Evolutionary conservation across 2,888 invertebrate genomes (phyloP).

Genomic region (Periphyllus acericola): DNA sequence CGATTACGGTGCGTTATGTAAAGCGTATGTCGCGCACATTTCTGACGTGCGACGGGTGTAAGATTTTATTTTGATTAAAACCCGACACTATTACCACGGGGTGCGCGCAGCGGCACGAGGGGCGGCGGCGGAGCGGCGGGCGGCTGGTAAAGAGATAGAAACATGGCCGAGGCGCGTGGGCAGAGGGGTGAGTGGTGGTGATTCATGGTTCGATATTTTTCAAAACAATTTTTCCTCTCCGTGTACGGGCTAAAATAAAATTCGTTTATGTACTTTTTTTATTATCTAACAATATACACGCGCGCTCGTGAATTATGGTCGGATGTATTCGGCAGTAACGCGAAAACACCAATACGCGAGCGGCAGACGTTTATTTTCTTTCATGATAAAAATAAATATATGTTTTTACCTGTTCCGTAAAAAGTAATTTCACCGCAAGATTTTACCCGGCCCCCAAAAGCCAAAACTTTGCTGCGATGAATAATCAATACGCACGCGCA

Average conservation of each 20-base stretch:
- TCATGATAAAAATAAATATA: constrained; percentile 47
- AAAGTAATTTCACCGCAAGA: constrained; percentile 41
- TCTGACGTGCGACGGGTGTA: neutral
- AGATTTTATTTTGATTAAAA: constrained; percentile 40
- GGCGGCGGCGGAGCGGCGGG: too few species aligned
- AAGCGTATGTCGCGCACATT: neutral
- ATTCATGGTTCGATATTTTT: constrained; percentile 30
- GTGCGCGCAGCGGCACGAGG: too few species aligned
- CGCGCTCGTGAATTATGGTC: constrained; percentile 44
- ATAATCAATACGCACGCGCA: constrained; percentile 35
- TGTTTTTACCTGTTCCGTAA: constrained; percentile 41
- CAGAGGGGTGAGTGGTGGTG: neutral
- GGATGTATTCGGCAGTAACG: constrained; percentile 41
- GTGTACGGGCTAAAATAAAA: constrained; percentile 27
- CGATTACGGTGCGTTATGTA: neutral
- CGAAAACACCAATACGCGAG: constrained; percentile 23
- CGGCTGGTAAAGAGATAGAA: too few species aligned
- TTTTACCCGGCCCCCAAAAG: constrained; percentile 33
- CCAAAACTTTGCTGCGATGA: neutral
- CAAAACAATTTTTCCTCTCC: neutral
- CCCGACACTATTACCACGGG: neutral
- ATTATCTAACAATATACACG: constrained; percentile 46
- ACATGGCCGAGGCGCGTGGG: neutral
- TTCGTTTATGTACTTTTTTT: constrained; percentile 48
- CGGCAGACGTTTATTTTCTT: constrained; percentile 46